Conservation (phyloP, 37 sponge, comb jelly and placozoan species). For the Amphimedon queenslandica region DNA sequence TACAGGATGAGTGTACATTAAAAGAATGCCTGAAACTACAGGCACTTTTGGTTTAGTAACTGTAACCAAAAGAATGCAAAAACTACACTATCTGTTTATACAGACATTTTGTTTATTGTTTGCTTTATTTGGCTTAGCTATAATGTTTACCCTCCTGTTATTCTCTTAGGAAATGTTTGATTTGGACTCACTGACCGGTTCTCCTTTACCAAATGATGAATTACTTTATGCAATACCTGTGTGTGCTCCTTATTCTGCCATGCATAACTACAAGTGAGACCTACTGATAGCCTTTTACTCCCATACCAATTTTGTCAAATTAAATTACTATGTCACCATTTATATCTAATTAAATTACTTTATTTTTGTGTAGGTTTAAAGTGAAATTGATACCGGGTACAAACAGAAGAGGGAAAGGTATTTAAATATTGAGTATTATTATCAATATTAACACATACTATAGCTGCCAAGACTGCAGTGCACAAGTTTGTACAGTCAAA, state of each 20-base stretch:
- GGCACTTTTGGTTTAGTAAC: too few relatives aligned
- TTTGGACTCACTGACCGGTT: constrained; percentile 79
- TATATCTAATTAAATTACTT: too few relatives aligned
- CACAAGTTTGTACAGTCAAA: constrained; percentile 70
- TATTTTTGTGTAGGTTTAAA: constrained; percentile 79
- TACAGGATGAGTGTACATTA: background rate
- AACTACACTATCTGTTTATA: too few relatives aligned
- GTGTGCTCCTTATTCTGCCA: constrained; percentile 90
- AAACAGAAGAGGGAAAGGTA: constrained; percentile 86
- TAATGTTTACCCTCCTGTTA: background rate
- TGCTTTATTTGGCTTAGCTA: background rate
- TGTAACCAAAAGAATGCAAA: too few relatives aligned
- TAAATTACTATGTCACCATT: too few relatives aligned
- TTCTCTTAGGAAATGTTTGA: constrained; percentile 41
- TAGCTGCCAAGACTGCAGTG: constrained; percentile 84
- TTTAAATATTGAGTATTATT: background rate
- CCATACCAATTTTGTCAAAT: background rate
- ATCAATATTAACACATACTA: background rate
- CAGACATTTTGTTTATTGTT: too few relatives aligned
- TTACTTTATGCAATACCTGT: constrained; percentile 90
- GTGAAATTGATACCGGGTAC: constrained; percentile 87
- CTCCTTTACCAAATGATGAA: constrained; percentile 75
- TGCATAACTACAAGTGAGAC: constrained; percentile 83
- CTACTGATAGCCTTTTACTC: background rate
- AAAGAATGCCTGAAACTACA: background rate